Conservation (phyloP, 2,888 invertebrate species). For the Perizoma flavofasciatum region DNA sequence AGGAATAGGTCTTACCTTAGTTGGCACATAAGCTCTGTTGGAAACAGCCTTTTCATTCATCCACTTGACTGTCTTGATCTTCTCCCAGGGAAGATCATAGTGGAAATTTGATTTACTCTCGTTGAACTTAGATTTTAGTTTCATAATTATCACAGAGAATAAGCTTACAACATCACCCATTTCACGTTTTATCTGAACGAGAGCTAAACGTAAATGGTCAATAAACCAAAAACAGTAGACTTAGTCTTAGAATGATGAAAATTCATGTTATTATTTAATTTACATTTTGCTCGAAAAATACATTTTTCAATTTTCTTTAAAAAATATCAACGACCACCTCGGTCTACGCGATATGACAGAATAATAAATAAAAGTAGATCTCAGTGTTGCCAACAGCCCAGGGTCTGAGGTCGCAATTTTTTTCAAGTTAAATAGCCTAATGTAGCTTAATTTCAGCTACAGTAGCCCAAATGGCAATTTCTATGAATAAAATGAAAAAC, state of each 20-base stretch:
- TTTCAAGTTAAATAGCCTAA: no score
- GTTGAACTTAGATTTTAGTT: conserved; percentile 81
- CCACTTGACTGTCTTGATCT: conserved; percentile 86
- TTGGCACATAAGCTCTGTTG: conserved; percentile 93
- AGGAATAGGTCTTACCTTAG: conserved; percentile 75
- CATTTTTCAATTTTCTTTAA: conserved; percentile 41
- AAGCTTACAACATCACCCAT: conserved; percentile 81
- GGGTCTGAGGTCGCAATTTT: no score
- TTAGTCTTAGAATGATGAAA: conserved; percentile 55
- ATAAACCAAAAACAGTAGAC: conserved; percentile 62
- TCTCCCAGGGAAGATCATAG: conserved; percentile 75
- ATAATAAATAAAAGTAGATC: conserved; percentile 37
- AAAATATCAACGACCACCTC: conserved; percentile 46
- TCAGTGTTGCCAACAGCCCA: no score
- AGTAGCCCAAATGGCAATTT: no score
- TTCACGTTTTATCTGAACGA: conserved; percentile 51
- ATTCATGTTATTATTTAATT: conserved; percentile 68
- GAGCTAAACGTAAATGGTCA: conserved; percentile 66
- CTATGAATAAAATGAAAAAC: no score
- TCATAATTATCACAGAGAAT: conserved; percentile 81
- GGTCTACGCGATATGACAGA: conserved; percentile 56
- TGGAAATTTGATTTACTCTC: conserved; percentile 76
- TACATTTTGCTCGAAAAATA: conserved; percentile 57
- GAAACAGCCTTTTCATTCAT: conserved; percentile 90
- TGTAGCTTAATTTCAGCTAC: no score